Evolutionary conservation across 1,140 invertebrate genomes (phyloP).

Genomic region (Acromyrmex echinatior): DNA sequence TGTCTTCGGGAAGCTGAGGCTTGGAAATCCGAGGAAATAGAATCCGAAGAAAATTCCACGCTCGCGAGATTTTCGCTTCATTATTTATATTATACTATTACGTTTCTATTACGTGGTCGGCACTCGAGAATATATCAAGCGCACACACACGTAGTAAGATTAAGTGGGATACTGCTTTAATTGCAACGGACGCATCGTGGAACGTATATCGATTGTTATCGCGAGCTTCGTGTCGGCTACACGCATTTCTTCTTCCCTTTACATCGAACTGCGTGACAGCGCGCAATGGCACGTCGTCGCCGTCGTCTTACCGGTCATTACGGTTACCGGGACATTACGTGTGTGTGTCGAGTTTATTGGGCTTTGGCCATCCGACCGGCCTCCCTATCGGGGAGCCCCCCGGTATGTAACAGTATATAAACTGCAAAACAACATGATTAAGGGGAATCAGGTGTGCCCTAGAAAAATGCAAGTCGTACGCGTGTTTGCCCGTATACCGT

Average conservation of each 20-base stretch:
- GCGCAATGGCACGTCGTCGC: background rate
- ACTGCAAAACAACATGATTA: constrained; percentile 31
- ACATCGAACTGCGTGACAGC: background rate
- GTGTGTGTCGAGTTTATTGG: constrained; percentile 10
- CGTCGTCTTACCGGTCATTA: background rate
- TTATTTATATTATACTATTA: background rate
- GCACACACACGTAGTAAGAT: background rate
- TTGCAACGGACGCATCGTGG: background rate
- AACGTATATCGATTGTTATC: background rate
- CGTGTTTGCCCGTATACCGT: constrained; percentile 22
- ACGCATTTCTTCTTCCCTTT: background rate
- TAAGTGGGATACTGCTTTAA: background rate
- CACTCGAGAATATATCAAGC: background rate
- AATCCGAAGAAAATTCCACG: background rate
- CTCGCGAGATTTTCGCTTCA: background rate
- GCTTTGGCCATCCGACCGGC: background rate
- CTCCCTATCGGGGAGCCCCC: background rate
- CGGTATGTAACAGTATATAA: constrained; percentile 59
- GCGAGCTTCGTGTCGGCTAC: background rate
- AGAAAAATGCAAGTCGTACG: constrained; percentile 33
- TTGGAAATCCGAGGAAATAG: background rate
- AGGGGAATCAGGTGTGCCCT: constrained; percentile 29
- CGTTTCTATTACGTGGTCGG: background rate
- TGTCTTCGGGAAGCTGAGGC: background rate
- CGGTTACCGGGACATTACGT: background rate